These are phyloP conservation scores for Hedychridium roseum DNA, from an alignment of 2,888 invertebrate genomes.

Conservation along the genomic window DNA sequence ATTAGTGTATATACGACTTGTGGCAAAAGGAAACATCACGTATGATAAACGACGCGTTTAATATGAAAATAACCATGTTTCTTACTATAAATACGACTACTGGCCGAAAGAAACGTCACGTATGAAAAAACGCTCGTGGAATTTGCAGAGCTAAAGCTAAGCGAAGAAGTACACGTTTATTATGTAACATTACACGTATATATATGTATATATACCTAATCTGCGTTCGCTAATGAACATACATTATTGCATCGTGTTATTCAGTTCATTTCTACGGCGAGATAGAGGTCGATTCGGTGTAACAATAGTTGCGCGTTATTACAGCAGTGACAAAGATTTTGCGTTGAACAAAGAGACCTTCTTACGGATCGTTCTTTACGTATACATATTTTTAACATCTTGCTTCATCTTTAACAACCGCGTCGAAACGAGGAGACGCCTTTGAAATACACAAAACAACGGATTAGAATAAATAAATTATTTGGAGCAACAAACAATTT, in stretches of 20 bases:
- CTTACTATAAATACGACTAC: neutral
- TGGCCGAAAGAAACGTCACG: conserved; percentile 22
- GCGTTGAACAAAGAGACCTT: neutral
- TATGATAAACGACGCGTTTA: neutral
- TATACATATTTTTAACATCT: neutral
- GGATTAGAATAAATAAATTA: neutral
- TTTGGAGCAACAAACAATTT: neutral
- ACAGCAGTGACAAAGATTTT: neutral
- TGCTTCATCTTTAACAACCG: neutral
- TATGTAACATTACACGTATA: neutral
- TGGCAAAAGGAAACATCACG: neutral
- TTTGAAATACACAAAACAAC: neutral
- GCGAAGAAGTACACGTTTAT: conserved; percentile 2
- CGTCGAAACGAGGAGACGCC: neutral
- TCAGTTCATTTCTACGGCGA: conserved; percentile 4
- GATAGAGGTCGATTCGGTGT: neutral
- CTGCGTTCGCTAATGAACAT: neutral
- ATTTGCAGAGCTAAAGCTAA: conserved; percentile 14
- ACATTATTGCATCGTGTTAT: conserved; percentile 11
- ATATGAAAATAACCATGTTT: neutral
- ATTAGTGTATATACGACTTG: no score
- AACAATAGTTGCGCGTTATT: conserved; percentile 1
- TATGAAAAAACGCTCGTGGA: neutral
- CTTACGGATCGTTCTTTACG: neutral
- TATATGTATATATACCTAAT: neutral